phyloP scores from a whole-genome alignment of 23 tunicate species.

The Oikopleura albicans region DNA sequence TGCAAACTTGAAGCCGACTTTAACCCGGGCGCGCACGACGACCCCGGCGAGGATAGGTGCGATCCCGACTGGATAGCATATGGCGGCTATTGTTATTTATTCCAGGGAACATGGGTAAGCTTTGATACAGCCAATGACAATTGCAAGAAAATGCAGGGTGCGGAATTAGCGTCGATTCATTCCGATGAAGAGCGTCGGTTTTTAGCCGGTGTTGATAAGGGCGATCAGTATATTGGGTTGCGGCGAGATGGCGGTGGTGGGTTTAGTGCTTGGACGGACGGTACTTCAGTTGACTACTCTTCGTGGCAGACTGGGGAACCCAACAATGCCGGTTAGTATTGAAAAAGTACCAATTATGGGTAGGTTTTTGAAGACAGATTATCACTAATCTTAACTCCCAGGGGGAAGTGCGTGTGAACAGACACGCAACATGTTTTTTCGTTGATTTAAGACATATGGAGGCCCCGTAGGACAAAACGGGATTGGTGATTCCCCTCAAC shows the following conservation, averaged over 20 bases:
- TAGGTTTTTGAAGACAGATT: too few species aligned
- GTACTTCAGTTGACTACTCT: slow-evolving; percentile 30
- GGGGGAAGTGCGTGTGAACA: too few species aligned
- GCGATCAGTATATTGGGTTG: neutral
- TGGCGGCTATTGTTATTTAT: neutral
- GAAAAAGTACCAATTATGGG: too few species aligned
- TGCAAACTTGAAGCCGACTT: neutral
- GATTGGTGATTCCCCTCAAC: too few species aligned
- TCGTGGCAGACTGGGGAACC: slow-evolving; percentile 56
- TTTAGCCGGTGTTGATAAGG: neutral
- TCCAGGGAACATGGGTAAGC: too few species aligned
- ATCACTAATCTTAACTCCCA: too few species aligned
- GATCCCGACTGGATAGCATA: neutral
- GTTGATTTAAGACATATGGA: too few species aligned
- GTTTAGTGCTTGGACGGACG: slow-evolving; percentile 35
- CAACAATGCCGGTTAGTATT: slow-evolving; percentile 1
- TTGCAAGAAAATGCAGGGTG: neutral
- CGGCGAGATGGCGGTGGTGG: neutral
- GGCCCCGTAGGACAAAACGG: too few species aligned
- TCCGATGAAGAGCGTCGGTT: neutral
- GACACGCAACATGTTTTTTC: too few species aligned
- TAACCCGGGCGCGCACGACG: neutral
- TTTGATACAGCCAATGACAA: neutral
- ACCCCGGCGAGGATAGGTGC: slow-evolving; percentile 9
- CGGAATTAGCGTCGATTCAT: neutral